Base-by-base conservation (phyloP, 2,888 invertebrate genomes). In the Megamerina dolium region DNA sequence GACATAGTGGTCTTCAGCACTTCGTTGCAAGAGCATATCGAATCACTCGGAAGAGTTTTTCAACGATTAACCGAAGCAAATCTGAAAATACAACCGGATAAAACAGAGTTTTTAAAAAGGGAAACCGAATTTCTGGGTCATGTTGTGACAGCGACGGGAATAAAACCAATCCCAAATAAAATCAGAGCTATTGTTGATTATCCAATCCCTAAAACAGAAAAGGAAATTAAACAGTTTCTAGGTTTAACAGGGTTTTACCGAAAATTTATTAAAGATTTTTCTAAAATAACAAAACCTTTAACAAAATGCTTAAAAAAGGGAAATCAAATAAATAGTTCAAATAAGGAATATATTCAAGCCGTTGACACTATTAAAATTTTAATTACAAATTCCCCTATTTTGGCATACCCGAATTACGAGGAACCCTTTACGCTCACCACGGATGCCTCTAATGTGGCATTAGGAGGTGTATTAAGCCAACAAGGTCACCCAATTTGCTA, bases 151-250 rank as follows among this genome's bases (percentile, higher is more conserved):
- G 35, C 52, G 4, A 54, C 62, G 1, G 59, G 56, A 12, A 52
- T 58, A 10, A 53, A 42, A 41, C 59, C 62, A 3, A 56, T 61
- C 36, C 56, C 59, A 2, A 48, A 54, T 5, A 64, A 63, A 50
- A 54, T 55, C 3, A 41, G 53, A 42, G 48, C 49, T 4, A 53
- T 58, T 14, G 8, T 41, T 38, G 49, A 56, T 8, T 56, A 46
- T 19, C 49, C 50, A 6, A 32, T 54, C 12, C 58, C 50, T 9
- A 53, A 50, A 44, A 58, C 51, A 10, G 36, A 30, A 34, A 59
- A 55, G 41, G 39, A 57, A 45, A 53, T 59, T n/a, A 56, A 58
- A 50, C 29, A 33, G 10, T 60, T 59, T 32, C 33, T 59, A 19
- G 54, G 57, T 18, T 29, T 59, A 10, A 26, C 52, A 4, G 54